Conservation (phyloP, 30 jellyfish, hydroid and myxozoan genomes). For the Turritopsis rubra region DNA sequence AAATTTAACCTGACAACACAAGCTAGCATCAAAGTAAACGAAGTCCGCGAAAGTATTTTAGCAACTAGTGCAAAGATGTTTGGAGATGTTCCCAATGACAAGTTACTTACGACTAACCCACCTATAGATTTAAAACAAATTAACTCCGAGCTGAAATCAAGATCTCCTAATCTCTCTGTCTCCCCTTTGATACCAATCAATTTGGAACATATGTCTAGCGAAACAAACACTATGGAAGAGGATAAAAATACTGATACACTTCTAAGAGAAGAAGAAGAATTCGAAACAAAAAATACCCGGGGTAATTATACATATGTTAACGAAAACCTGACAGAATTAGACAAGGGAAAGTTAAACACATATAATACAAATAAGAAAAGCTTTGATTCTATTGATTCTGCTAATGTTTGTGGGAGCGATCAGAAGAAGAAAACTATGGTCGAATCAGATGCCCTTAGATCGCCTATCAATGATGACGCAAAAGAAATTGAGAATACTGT, state of each 20-base stretch:
- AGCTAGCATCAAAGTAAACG: conserved; percentile 13
- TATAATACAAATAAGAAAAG: background rate
- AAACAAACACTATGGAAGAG: background rate
- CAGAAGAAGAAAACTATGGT: background rate
- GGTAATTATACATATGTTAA: background rate
- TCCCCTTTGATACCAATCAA: background rate
- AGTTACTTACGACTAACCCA: background rate
- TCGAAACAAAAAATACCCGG: background rate
- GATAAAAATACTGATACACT: background rate
- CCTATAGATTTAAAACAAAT: background rate
- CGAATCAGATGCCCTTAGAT: background rate
- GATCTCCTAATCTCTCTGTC: background rate
- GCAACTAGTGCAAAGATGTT: conserved; percentile 3
- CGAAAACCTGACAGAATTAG: background rate
- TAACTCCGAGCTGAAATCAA: background rate
- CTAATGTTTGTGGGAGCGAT: background rate
- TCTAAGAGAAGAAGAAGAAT: background rate
- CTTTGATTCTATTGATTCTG: background rate
- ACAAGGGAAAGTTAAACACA: background rate
- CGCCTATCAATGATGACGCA: background rate
- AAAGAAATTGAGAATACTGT: background rate
- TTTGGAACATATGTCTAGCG: background rate
- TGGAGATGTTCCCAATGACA: background rate
- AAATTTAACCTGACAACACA: conserved; percentile 14
- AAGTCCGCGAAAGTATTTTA: conserved; percentile 22